Conservation (phyloP, 2,797 vertebrate genomes). For the Sus cebifrons region DNA sequence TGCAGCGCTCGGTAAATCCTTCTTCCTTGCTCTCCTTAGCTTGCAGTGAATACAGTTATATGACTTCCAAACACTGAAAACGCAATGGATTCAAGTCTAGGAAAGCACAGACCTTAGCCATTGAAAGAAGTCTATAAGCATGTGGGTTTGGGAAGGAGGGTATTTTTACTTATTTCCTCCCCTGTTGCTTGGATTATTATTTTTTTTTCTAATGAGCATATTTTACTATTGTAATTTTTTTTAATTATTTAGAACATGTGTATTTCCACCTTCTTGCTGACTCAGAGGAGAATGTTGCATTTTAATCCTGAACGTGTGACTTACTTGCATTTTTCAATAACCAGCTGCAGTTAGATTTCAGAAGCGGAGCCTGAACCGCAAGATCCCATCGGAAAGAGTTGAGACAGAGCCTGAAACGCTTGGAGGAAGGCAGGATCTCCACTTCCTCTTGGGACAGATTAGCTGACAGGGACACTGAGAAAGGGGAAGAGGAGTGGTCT, state of each 20-base stretch:
- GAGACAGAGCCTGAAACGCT: constrained; percentile 46
- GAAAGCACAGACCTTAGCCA: background rate
- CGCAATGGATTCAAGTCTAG: background rate
- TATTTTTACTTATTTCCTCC: constrained; percentile 47
- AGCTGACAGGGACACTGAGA: constrained; percentile 71
- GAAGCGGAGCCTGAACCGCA: constrained; percentile 67
- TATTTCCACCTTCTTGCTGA: constrained; percentile 74
- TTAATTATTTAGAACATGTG: background rate
- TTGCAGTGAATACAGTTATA: background rate
- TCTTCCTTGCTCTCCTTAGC: background rate
- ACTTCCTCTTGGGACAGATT: constrained; percentile 80
- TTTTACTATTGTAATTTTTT: constrained; percentile 47
- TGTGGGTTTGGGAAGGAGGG: background rate
- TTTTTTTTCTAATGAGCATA: background rate
- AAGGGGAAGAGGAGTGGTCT: constrained; percentile 72
- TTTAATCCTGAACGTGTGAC: constrained; percentile 67
- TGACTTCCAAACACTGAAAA: background rate
- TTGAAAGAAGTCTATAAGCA: background rate
- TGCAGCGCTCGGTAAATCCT: background rate
- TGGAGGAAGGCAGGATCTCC: constrained; percentile 71
- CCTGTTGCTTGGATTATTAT: background rate
- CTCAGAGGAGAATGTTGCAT: constrained; percentile 74
- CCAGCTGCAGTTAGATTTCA: constrained; percentile 67
- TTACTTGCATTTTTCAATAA: constrained; percentile 80
- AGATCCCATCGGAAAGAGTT: constrained; percentile 64